A percentile compares a stretch with the other conserved stretches of the same genome.
These are phyloP conservation scores for Trididemnum nubilum DNA, from an alignment of 23 tunicate species.

Conservation along the genomic window DNA sequence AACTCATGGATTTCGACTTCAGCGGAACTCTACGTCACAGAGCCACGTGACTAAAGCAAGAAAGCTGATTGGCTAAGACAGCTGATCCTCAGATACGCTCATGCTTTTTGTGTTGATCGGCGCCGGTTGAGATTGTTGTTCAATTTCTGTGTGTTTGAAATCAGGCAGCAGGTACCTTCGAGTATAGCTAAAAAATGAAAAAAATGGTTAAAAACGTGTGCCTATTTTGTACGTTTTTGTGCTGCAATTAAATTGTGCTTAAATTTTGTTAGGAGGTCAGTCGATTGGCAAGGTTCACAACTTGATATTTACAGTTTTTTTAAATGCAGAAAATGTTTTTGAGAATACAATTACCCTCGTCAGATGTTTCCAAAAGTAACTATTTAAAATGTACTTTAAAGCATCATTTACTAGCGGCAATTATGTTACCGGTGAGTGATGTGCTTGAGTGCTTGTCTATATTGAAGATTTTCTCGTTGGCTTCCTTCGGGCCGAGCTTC, in stretches of 20 bases:
- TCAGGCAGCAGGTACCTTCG: constrained; percentile 50
- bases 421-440: constrained; percentile 34
- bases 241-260: no score
- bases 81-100: background rate
- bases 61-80: background rate
- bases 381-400: no score
- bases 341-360: no score
- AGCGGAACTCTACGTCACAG: background rate
- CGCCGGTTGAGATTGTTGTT: no score
- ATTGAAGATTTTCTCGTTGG: constrained; percentile 28
- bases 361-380: no score
- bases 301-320: no score
- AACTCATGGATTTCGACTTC: background rate
- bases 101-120: background rate
- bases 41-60: background rate
- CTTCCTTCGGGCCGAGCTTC: constrained; percentile 26
- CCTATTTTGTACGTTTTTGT: no score
- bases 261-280: no score
- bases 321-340: no score
- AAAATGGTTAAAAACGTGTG: background rate
- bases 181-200: constrained; percentile 35
- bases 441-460: constrained; percentile 40
- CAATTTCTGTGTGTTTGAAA: constrained; percentile 44
- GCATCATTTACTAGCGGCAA: no score
- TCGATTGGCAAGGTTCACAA: no score